These are phyloP conservation scores for Terebella lapidaria DNA, from an alignment of 2,888 invertebrate genomes.

Conservation along the genomic window DNA sequence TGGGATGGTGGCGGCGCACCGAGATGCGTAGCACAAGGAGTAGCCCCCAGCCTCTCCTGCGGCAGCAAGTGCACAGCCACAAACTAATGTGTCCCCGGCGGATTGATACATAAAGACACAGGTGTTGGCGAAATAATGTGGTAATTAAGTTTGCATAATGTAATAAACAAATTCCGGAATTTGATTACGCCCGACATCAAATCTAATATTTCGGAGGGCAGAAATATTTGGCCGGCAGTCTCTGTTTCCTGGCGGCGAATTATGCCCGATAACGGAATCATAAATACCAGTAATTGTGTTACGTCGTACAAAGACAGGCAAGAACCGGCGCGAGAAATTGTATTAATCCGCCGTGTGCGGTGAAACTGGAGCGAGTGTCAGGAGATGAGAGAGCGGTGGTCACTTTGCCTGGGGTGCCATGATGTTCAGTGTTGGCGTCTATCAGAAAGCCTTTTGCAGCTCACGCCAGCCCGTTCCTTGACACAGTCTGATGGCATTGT, in stretches of 20 bases:
- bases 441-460: too few species aligned
- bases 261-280: constrained; percentile 19
- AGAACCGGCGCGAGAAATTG: constrained; percentile 1
- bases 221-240: constrained; percentile 1
- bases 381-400: background rate
- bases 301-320: constrained; percentile 14
- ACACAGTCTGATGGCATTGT: too few species aligned
- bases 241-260: constrained; percentile 17
- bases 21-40: background rate
- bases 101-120: constrained; percentile 22
- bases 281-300: constrained; percentile 20
- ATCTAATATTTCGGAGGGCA: constrained; percentile 20
- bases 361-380: too few species aligned
- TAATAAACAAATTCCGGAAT: constrained; percentile 34
- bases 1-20: background rate
- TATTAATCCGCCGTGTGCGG: background rate
- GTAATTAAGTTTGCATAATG: constrained; percentile 34
- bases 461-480: too few species aligned
- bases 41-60: background rate
- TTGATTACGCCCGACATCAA: constrained; percentile 33
- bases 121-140: constrained; percentile 22
- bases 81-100: constrained; percentile 15
- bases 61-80: background rate
- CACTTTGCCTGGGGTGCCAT: background rate
- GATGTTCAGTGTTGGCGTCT: background rate